These are phyloP conservation scores for Psammodynastes pulverulentus DNA, from an alignment of 2,113 vertebrate genomes.

Conservation along the genomic window DNA sequence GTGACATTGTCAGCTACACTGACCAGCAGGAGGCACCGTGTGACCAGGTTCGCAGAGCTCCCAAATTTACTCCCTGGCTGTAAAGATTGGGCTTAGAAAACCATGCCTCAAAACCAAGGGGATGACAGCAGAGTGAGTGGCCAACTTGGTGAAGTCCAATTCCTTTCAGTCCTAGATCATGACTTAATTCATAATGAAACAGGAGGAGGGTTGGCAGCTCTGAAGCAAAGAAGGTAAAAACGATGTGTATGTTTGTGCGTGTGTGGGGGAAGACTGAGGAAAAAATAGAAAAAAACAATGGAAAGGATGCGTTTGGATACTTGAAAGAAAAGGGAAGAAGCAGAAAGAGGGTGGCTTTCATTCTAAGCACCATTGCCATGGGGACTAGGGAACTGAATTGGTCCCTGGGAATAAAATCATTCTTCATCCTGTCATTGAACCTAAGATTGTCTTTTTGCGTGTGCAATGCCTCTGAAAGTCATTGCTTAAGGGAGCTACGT, in stretches of 20 bases:
- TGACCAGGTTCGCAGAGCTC: not conserved
- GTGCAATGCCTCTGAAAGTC: not conserved
- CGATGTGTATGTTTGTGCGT: not conserved
- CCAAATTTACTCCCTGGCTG: not conserved
- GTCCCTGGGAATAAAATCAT: not conserved
- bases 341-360: not conserved
- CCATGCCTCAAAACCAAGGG: not conserved
- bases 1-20: not conserved
- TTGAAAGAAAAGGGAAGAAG: not conserved
- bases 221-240: not conserved
- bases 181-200: not conserved
- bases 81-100: not conserved
- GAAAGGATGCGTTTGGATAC: not conserved
- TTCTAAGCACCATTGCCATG: not conserved
- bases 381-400: not conserved
- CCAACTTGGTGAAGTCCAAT: not conserved
- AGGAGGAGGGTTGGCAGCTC: not conserved
- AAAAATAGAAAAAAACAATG: not conserved
- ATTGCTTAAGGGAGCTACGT: not conserved
- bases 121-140: not conserved
- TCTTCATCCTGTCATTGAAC: not conserved
- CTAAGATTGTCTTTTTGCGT: not conserved
- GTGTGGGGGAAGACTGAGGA: no score
- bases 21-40: not conserved
- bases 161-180: not conserved